Evolutionary conservation across 2,888 invertebrate species (phyloP).

Genomic region (Agrotis segetum): DNA sequence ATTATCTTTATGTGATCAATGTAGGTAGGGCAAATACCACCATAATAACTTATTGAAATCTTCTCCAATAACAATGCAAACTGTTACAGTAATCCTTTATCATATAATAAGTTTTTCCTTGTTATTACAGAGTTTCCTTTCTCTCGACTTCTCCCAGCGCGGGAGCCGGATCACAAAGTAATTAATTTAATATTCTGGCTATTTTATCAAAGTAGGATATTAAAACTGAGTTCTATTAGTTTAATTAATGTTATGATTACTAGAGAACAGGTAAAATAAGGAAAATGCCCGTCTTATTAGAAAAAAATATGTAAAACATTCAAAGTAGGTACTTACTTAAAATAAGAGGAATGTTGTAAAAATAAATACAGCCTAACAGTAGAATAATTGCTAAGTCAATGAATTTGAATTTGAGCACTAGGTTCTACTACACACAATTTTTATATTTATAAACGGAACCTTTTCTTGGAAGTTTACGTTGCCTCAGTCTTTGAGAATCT

Average conservation of each 20-base stretch:
- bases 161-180: constrained; percentile 43
- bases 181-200: constrained; percentile 32
- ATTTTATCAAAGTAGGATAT: constrained; percentile 14
- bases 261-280: neutral
- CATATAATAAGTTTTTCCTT: constrained; percentile 51
- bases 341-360: no score
- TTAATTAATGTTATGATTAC: constrained; percentile 3
- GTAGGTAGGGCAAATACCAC: neutral
- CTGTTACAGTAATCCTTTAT: constrained; percentile 36
- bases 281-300: no score
- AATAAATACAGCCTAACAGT: no score
- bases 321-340: no score
- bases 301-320: no score
- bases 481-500: no score
- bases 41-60: neutral
- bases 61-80: constrained; percentile 21
- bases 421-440: no score
- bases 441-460: no score
- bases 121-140: constrained; percentile 49
- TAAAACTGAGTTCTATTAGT: constrained; percentile 27
- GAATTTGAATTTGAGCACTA: neutral
- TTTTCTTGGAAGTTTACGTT: no score
- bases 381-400: no score
- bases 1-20: no score
- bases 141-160: constrained; percentile 29